These are phyloP conservation scores for Hafferia zeledoni DNA, from an alignment of 2,797 vertebrate species.

Conservation along the genomic window DNA sequence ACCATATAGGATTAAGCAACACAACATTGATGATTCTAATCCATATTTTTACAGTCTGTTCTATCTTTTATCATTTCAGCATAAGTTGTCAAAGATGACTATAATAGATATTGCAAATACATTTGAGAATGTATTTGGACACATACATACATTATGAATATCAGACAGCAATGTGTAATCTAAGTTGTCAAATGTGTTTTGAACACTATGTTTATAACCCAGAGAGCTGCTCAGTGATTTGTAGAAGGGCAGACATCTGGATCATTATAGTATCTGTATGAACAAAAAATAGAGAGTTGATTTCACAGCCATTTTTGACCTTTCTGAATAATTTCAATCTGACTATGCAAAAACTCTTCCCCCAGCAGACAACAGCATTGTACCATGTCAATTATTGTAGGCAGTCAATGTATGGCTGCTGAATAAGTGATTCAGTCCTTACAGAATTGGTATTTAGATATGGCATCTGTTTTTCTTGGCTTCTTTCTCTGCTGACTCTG, in stretches of 20 bases:
- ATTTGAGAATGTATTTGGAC: neutral
- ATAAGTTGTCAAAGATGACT: neutral
- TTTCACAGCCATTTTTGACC: slow-evolving; percentile 60
- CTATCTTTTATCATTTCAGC: neutral
- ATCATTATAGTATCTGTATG: slow-evolving; percentile 27
- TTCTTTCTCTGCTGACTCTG: slow-evolving; percentile 32
- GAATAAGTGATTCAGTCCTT: slow-evolving; percentile 51
- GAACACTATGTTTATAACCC: slow-evolving; percentile 4
- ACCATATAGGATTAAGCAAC: neutral
- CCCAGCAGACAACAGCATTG: slow-evolving; percentile 28
- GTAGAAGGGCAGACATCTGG: slow-evolving; percentile 46
- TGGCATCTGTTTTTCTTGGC: slow-evolving; percentile 57
- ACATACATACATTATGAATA: neutral
- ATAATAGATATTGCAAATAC: neutral
- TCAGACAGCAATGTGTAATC: neutral
- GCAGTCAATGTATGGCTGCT: slow-evolving; percentile 43
- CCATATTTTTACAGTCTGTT: neutral
- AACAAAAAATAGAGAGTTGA: slow-evolving; percentile 28
- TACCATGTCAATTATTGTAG: slow-evolving; percentile 25
- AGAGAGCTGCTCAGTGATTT: neutral
- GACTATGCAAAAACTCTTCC: slow-evolving; percentile 44
- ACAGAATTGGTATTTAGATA: slow-evolving; percentile 31
- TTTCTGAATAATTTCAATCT: slow-evolving; percentile 53
- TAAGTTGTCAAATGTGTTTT: slow-evolving; percentile 17
- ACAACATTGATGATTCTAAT: neutral